Percentiles rank a stretch among this genome's conserved stretches.
These are phyloP conservation scores for Cyprinodon diabolis DNA, from an alignment of 2,797 vertebrate species.

Conservation along the genomic window DNA sequence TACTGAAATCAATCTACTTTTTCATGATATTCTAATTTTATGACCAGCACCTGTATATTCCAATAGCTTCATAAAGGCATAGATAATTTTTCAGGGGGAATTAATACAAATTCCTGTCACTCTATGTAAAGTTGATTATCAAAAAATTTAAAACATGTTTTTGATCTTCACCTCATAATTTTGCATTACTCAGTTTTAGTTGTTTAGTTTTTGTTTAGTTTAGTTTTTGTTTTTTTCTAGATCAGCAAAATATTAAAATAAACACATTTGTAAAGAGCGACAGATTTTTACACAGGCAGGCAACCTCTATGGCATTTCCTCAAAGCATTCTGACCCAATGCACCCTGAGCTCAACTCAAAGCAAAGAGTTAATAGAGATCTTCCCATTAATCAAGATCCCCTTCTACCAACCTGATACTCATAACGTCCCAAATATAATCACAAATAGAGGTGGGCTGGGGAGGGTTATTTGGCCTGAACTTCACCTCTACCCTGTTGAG, in stretches of 20 bases:
- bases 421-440: conserved; percentile 7
- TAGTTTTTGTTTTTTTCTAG: neutral
- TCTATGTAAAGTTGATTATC: too few species aligned
- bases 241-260: neutral
- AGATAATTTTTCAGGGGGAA: neutral
- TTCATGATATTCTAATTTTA: too few species aligned
- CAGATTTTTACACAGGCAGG: neutral
- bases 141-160: too few species aligned
- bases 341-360: conserved; percentile 12
- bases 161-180: neutral
- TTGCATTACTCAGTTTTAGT: neutral
- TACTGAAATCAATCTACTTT: too few species aligned
- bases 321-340: conserved; percentile 4
- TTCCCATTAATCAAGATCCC: conserved; percentile 9
- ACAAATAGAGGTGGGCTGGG: neutral
- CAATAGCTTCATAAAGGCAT: neutral
- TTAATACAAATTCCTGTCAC: neutral
- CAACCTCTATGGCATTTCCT: neutral
- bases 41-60: too few species aligned
- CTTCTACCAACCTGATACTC: conserved; percentile 13
- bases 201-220: too few species aligned
- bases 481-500: conserved; percentile 58
- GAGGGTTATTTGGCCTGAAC: conserved; percentile 40
- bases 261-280: neutral
- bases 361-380: conserved; percentile 13